Evolutionary conservation across 2,888 invertebrate genomes (phyloP), one percentile per base, ranked within the genome.

Genomic region (Podabrus alpinus): DNA sequence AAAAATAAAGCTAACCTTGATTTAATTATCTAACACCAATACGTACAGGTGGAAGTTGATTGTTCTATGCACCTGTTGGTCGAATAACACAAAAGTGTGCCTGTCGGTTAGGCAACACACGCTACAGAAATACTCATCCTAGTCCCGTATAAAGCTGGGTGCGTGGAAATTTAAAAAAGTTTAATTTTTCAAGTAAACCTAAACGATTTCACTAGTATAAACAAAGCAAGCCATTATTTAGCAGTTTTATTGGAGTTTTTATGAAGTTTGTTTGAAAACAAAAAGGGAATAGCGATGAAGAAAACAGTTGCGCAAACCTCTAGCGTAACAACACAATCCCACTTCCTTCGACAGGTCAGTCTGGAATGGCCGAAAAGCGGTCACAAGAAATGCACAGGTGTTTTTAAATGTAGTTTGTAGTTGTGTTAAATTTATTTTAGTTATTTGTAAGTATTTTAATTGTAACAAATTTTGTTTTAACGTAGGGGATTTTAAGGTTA

Each of bases 291-390:
- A 19, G 5, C n/a, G 2, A 19, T 16, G 19, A 17, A 15, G 16
- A 17, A 21, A 64, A 64, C 11, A n/a, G 45, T 45, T 45, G 78
- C 77, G 72, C 81, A 73, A 77, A 80, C 74, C 81, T 81, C 79
- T 79, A 79, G 59, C 69, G 68, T 80, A 78, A 77, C 77, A 76
- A 80, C 84, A 81, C 84, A 84, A 84, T 86, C 86, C 87, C 86
- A 87, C 86, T 86, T 86, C 85, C 84, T 85, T 81, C 84, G 82
- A 83, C 86, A 86, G 87, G 87, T 87, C 87, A 87, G 86, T 85
- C 87, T 85, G 87, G 87, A 87, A 87, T 86, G 87, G 86, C 86
- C 86, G 87, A 86, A 87, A 87, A 87, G 87, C 87, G 87, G 88
- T 87, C 87, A 87, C 86, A 83, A 86, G 82, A 84, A 85, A 84